Conservation (phyloP, 1,140 invertebrate genomes). For the Conus betulinus region DNA sequence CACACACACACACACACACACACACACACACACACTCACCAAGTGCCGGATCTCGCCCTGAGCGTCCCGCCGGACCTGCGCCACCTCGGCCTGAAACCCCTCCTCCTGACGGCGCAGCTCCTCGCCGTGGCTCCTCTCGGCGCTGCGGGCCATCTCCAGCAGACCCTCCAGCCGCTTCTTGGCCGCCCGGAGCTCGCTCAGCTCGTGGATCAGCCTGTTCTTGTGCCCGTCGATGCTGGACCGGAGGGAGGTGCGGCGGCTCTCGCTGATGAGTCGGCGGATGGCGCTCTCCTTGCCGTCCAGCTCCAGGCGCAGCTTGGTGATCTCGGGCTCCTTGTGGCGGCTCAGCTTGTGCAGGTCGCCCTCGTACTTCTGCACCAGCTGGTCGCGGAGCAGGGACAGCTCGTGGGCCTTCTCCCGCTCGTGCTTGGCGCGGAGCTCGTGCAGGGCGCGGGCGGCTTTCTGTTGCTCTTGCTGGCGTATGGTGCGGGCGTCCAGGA, state of each 20-base stretch:
- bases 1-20: neutral
- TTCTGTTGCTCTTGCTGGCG: constrained; percentile 52
- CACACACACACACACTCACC: constrained; percentile 44
- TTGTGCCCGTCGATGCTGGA: constrained; percentile 37
- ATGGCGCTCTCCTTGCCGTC: constrained; percentile 48
- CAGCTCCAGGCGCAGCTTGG: constrained; percentile 49
- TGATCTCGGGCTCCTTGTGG: constrained; percentile 54
- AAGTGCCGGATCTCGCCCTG: constrained; percentile 50
- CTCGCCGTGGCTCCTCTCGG: constrained; percentile 41
- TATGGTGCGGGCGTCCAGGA: constrained; percentile 44
- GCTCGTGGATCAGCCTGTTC: constrained; percentile 44
- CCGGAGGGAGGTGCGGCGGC: constrained; percentile 21
- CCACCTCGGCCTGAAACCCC: constrained; percentile 49
- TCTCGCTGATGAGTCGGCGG: constrained; percentile 42
- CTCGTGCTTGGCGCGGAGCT: constrained; percentile 45
- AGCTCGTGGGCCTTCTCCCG: constrained; percentile 51
- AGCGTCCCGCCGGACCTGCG: constrained; percentile 44
- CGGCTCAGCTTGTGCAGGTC: constrained; percentile 44
- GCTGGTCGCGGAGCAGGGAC: constrained; percentile 31
- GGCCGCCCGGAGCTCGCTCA: constrained; percentile 45
- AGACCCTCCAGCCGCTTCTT: constrained; percentile 57
- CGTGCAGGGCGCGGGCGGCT: constrained; percentile 30
- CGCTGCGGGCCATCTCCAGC: constrained; percentile 23
- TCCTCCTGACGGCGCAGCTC: constrained; percentile 47
- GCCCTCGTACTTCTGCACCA: constrained; percentile 44